Base-by-base conservation (phyloP, 2,797 vertebrate species). In the Gallinago solitaria region DNA sequence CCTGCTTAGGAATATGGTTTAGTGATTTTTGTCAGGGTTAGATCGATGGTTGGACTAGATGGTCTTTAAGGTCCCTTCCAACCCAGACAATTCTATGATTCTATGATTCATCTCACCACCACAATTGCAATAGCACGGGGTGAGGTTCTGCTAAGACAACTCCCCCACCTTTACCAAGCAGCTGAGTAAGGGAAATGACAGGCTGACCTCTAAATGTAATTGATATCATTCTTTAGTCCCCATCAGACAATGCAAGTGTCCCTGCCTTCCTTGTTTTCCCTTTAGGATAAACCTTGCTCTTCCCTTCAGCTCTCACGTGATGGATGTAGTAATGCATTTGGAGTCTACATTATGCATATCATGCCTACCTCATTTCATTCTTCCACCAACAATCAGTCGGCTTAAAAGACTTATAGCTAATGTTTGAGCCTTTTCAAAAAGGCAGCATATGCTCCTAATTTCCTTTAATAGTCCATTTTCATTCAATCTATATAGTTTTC, bases 381-480 rank as follows among this genome's bases (percentile, higher is more conserved):
- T 88, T 90, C 87, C 13, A 6, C 71, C 85, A 93, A 89, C 88
- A 92, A 64, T 80, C 85, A 88, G 37, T 9, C 30, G 6, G 60
- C 94, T 94, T 88, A 90, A 89, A 89, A 95, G 91, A 83, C 92
- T 90, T 87, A 83, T 15, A 94, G 78, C 32, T 93, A 89, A 94
- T 80, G 68, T 81, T 83, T 75, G 69, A 93, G 12, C 39, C n/a
- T 76, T 95, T 95, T 78, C 48, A 76, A 83, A 94, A 96, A 83
- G 88, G 24, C 37, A 89, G 43, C 3, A 11, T 89, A 87, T 91
- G 70, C 59, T 91, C 19, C 86, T 97, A 94, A 97, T 97, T 97
- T 97, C 67, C 65, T 91, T 96, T 95, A 96, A 91, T 85, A 94
- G 81, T 81, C 85, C 85, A 83, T 75, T 96, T 96, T 95, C 83